Percentiles rank a stretch among this genome's conserved stretches.
phyloP scores from a whole-genome alignment of 2,888 invertebrate species.

The Hylaea fasciaria region DNA sequence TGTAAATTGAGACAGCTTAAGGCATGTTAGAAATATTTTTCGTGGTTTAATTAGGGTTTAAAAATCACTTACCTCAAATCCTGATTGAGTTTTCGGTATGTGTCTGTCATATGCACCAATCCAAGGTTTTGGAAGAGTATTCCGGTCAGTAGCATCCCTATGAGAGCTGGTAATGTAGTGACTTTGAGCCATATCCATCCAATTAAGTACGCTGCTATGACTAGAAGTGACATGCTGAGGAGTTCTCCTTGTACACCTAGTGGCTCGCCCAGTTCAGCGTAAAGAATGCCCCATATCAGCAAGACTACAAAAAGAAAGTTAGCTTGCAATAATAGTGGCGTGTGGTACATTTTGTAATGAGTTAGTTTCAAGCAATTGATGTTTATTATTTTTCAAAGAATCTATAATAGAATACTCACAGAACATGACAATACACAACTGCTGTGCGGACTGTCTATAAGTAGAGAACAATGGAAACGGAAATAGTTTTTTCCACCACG shows the following conservation, averaged over 20 bases:
- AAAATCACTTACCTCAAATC: slow-evolving; percentile 85
- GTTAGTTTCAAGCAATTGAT: too few relatives aligned
- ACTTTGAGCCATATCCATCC: slow-evolving; percentile 88
- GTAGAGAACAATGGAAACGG: slow-evolving; percentile 90
- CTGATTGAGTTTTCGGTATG: slow-evolving; percentile 86
- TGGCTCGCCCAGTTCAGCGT: slow-evolving; percentile 86
- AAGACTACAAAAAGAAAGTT: slow-evolving; percentile 74
- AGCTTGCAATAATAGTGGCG: too few relatives aligned
- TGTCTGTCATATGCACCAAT: slow-evolving; percentile 85
- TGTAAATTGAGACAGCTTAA: slow-evolving; percentile 60
- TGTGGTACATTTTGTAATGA: too few relatives aligned
- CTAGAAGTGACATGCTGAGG: slow-evolving; percentile 87
- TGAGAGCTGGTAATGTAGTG: slow-evolving; percentile 89
- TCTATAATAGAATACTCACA: slow-evolving; percentile 62
- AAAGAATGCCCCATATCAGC: slow-evolving; percentile 88
- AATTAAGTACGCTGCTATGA: slow-evolving; percentile 88
- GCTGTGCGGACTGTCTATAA: slow-evolving; percentile 82
- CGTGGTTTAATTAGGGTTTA: not conserved
- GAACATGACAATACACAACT: slow-evolving; percentile 70
- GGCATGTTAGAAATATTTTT: not conserved
- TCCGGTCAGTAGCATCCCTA: slow-evolving; percentile 91
- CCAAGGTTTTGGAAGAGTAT: slow-evolving; percentile 88
- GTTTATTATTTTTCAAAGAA: too few relatives aligned
- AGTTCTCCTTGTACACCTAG: slow-evolving; percentile 88
- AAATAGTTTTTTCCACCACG: slow-evolving; percentile 87